Percentiles rank a stretch among this genome's conserved stretches.
Conservation (phyloP, 2,113 vertebrate species). For the Macquaria ambigua region DNA sequence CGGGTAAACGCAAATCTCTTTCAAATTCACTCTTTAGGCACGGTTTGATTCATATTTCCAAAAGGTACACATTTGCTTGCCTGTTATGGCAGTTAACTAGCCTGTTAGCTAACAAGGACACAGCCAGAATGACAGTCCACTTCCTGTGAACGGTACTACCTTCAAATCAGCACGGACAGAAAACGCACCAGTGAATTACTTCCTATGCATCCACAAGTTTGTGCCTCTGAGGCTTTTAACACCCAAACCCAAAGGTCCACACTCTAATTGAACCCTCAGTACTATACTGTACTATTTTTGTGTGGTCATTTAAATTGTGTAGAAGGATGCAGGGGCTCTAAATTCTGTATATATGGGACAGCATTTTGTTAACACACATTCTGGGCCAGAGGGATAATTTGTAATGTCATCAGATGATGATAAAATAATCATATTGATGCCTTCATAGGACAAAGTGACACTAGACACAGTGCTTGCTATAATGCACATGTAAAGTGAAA, state of each 20-base stretch:
- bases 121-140: slow-evolving; percentile 72
- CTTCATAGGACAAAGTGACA: background rate
- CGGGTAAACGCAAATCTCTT: slow-evolving; percentile 39
- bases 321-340: background rate
- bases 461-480: background rate
- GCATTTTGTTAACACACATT: background rate
- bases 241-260: too few relatives aligned
- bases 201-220: slow-evolving; percentile 16
- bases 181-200: background rate
- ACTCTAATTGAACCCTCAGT: background rate
- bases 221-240: background rate
- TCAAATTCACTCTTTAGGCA: slow-evolving; percentile 47
- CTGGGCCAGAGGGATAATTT: background rate
- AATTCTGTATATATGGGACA: background rate
- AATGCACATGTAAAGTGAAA: background rate
- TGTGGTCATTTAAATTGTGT: background rate
- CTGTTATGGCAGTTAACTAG: slow-evolving; percentile 43
- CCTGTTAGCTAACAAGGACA: slow-evolving; percentile 83
- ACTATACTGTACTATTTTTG: background rate
- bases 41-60: slow-evolving; percentile 75
- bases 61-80: slow-evolving; percentile 62
- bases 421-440: background rate
- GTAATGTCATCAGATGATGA: background rate
- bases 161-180: slow-evolving; percentile 45
- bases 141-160: slow-evolving; percentile 76